These are phyloP conservation scores for Meda fulgida DNA, from an alignment of 2,797 vertebrate genomes.

Conservation along the genomic window DNA sequence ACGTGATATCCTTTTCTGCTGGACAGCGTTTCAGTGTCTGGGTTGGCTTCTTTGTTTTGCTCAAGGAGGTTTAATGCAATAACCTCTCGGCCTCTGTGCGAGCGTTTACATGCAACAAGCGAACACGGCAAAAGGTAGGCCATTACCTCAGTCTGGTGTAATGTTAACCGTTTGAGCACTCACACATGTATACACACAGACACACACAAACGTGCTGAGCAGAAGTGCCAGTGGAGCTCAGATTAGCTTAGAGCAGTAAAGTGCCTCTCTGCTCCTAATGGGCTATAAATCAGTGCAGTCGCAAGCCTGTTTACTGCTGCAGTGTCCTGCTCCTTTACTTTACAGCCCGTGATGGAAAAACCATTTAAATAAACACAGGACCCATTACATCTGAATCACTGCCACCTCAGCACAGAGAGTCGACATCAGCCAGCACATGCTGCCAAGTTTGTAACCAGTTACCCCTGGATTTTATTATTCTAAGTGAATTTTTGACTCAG, in stretches of 20 bases:
- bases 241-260: conserved; percentile 65
- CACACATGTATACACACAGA: conserved; percentile 39
- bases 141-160: conserved; percentile 57
- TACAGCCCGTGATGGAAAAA: conserved; percentile 77
- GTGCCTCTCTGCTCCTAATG: conserved; percentile 77
- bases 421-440: conserved; percentile 38
- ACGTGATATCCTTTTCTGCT: conserved; percentile 13
- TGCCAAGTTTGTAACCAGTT: conserved; percentile 53
- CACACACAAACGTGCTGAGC: conserved; percentile 34
- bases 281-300: conserved; percentile 78
- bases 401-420: conserved; percentile 54
- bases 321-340: conserved; percentile 75
- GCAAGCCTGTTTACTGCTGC: conserved; percentile 68
- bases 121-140: conserved; percentile 39
- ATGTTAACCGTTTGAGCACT: conserved; percentile 45
- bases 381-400: conserved; percentile 75
- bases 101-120: conserved; percentile 20
- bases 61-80: conserved; percentile 13
- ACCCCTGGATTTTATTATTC: conserved; percentile 52
- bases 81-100: conserved; percentile 30
- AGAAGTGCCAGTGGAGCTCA: conserved; percentile 53
- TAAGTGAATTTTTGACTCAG: conserved; percentile 35
- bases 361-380: conserved; percentile 81
- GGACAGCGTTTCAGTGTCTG: conserved; percentile 10
- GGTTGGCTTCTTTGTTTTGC: conserved; percentile 20